These are phyloP conservation scores for Apodemia zela DNA, from an alignment of 2,888 invertebrate species.

Conservation along the genomic window DNA sequence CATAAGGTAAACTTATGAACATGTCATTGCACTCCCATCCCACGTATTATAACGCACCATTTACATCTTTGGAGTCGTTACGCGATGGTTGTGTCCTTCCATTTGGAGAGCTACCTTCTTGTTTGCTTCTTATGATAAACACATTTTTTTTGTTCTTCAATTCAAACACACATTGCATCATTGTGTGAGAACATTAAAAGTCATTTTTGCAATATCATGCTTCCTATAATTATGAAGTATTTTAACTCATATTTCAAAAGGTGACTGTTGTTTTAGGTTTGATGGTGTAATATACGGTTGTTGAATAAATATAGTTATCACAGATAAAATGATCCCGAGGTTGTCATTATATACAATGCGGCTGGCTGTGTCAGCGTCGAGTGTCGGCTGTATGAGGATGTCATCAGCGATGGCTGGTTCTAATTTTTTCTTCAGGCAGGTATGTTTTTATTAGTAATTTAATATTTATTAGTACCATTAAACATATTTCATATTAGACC, in stretches of 20 bases:
- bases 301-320: constrained; percentile 24
- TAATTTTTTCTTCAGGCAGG: constrained; percentile 70
- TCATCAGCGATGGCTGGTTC: constrained; percentile 44
- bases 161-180: too few relatives aligned
- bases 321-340: constrained; percentile 55
- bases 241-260: not conserved
- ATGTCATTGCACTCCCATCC: too few relatives aligned
- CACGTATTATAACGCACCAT: too few relatives aligned
- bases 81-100: too few relatives aligned
- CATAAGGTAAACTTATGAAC: too few relatives aligned
- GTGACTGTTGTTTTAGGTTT: not conserved
- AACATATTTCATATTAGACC: not conserved
- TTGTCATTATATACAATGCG: constrained; percentile 41
- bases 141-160: too few relatives aligned
- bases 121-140: too few relatives aligned
- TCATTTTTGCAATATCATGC: too few relatives aligned
- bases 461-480: not conserved
- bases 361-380: constrained; percentile 34
- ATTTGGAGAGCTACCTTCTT: too few relatives aligned
- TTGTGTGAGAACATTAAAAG: too few relatives aligned
- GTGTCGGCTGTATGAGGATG: constrained; percentile 36
- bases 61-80: too few relatives aligned
- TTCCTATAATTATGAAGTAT: not conserved
- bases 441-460: constrained; percentile 32
- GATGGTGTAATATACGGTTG: constrained; percentile 23